Evolutionary conservation across 2,888 invertebrate species (phyloP), one percentile per base, ranked within the genome.

Genomic region (Orthosia gracilis): DNA sequence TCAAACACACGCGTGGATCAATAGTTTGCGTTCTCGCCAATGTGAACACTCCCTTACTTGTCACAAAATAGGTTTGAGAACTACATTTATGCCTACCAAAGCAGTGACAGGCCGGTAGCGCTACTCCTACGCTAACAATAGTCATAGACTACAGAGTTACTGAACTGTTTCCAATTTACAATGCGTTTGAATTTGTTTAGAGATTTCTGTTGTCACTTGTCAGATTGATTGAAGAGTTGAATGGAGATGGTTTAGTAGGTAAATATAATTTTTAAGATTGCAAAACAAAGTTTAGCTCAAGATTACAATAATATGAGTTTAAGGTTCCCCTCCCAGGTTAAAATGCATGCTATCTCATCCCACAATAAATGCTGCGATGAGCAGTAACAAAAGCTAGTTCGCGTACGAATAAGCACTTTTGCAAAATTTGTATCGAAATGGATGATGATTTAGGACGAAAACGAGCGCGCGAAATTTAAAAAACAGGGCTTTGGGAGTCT

Each of bases 101-200:
- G 47, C 40, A 76, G 69, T 65, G 85, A 84, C 81, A 82, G 68
- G 85, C 61, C 77, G 70, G 81, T 84, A 84, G 81, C 83, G 21
- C n/a, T 26, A 65, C 84, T 54, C 80, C 80, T 69, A 80, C 80
- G 68, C 84, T 23, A n/a, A 64, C 83, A 49, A 79, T 66, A 45
- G 7, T 59, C 52, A 79, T 66, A 45, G 40, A 21, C n/a, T 59
- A 12, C n/a, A 55, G 71, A 79, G 61, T 78, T 57, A 69, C 65
- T 57, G 61, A 82, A 78, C 71, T 26, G 62, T 17, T 54, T 80
- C 61, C 45, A 50, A 76, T 77, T 82, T 82, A 76, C 75, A 76
- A 40, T 26, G 11, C 58, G 52, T 54, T 58, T 4, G 50, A 58
- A 68, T 73, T 58, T 52, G 74, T 76, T 76, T 49, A 23, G 47